These are phyloP conservation scores for Pachyrhynchus sulphureomaculatus DNA, from an alignment of 1,140 invertebrate genomes.

Conservation along the genomic window DNA sequence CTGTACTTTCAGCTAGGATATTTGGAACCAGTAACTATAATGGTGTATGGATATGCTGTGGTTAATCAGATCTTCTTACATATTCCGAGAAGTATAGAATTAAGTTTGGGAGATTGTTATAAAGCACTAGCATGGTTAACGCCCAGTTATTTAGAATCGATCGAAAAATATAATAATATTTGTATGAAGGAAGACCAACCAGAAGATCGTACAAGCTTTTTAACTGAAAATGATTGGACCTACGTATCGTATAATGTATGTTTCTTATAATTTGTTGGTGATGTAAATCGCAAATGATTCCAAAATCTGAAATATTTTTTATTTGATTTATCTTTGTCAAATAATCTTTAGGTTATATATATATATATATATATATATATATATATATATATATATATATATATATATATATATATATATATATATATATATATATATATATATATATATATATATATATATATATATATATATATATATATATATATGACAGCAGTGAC, in stretches of 20 bases:
- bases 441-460: no score
- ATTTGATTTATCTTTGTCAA: no score
- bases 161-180: not conserved
- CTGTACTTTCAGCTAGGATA: conserved; percentile 43
- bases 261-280: not conserved
- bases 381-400: no score
- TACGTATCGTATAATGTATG: conserved; percentile 18
- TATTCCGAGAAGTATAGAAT: conserved; percentile 39
- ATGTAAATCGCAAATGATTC: no score
- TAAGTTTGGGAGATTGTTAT: conserved; percentile 39
- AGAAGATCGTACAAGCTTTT: conserved; percentile 6
- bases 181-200: not conserved
- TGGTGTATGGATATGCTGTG: conserved; percentile 47
- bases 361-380: no score
- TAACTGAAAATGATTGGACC: conserved; percentile 16
- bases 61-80: conserved; percentile 50
- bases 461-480: no score
- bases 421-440: no score
- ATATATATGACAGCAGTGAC: no score
- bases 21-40: conserved; percentile 43
- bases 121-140: conserved; percentile 41
- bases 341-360: no score
- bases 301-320: no score
- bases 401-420: no score
- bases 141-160: conserved; percentile 27